Conservation (phyloP, 2,888 invertebrate species). For the Drosophila putrida region DNA sequence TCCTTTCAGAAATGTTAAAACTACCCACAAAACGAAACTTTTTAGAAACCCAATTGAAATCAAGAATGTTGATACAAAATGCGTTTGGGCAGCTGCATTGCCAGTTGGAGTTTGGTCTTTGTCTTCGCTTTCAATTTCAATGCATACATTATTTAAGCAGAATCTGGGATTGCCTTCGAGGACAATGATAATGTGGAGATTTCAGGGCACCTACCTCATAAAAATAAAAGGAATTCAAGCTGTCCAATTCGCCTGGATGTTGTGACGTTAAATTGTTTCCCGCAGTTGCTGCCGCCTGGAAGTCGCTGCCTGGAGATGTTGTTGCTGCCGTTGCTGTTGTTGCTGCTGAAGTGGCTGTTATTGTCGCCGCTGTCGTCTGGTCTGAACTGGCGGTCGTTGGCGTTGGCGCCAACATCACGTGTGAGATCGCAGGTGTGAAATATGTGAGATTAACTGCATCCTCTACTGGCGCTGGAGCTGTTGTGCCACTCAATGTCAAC, state of each 20-base stretch:
- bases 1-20: neutral
- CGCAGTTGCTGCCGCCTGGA: slow-evolving; percentile 39
- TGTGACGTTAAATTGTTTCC: slow-evolving; percentile 50
- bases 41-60: slow-evolving; percentile 34
- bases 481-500: slow-evolving; percentile 37
- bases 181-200: slow-evolving; percentile 5
- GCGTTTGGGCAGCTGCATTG: slow-evolving; percentile 32
- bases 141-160: slow-evolving; percentile 59
- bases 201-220: slow-evolving; percentile 80
- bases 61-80: slow-evolving; percentile 26
- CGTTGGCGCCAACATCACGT: slow-evolving; percentile 82
- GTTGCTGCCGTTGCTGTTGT: slow-evolving; percentile 29
- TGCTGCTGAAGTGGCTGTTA: slow-evolving; percentile 63
- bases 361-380: slow-evolving; percentile 58
- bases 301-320: slow-evolving; percentile 50
- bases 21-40: neutral
- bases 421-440: slow-evolving; percentile 81
- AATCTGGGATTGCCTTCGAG: slow-evolving; percentile 22
- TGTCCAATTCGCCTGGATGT: slow-evolving; percentile 70
- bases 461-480: slow-evolving; percentile 30
- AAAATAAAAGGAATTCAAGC: slow-evolving; percentile 85
- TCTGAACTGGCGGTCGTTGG: slow-evolving; percentile 50
- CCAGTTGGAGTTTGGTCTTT: slow-evolving; percentile 9
- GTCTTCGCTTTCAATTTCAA: slow-evolving; percentile 22
- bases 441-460: slow-evolving; percentile 72